Evolutionary conservation across 2,113 vertebrate species (phyloP), one percentile per base, ranked within the genome.

Genomic region (Sturnus vulgaris): DNA sequence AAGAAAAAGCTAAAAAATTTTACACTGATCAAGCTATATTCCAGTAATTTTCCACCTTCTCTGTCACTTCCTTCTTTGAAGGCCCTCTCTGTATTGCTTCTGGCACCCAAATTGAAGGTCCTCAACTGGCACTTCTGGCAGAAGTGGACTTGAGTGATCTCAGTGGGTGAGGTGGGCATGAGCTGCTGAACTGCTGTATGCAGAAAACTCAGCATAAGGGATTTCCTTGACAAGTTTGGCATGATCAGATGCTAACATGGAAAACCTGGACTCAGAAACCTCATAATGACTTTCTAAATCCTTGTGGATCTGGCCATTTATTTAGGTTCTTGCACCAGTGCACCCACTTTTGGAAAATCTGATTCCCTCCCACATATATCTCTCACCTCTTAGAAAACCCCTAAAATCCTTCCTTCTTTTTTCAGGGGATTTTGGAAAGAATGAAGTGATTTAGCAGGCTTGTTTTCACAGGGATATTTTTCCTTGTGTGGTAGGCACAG

Each of bases 391-490:
- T 22, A 3, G 24, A 35, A 86, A 57, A 18, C 0, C 31, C 47
- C 19, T 37, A 33, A 71, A 75, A 40, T 31, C 49, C 20, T 75
- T 53, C 79, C 73, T 86, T 65, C 89, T 93, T 79, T 96, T 97
- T 96, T 86, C 68, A 86, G 27, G 77, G 83, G 64, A 88, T 85
- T 86, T 86, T 53, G 49, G 86, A 65, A 91, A 88, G 86, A 94
- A 93, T 82, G 64, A 88, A 86, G 72, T 31, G 85, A 71, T 92
- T 96, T 94, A 96, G 55, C 69, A 76, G 81, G 72, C 82, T 95
- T 96, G 88, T 97, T 96, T 96, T 92, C 92, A 78, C 69, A 95
- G 75, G 39, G 46, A 40, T 97, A 77, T 94, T 97, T 96, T 97
- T 24, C 72, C 90, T 90, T 92, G 65, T 84, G 93, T 88, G 89